Base-by-base conservation (phyloP, 2,888 invertebrate species). In the Crepidodera aurea region DNA sequence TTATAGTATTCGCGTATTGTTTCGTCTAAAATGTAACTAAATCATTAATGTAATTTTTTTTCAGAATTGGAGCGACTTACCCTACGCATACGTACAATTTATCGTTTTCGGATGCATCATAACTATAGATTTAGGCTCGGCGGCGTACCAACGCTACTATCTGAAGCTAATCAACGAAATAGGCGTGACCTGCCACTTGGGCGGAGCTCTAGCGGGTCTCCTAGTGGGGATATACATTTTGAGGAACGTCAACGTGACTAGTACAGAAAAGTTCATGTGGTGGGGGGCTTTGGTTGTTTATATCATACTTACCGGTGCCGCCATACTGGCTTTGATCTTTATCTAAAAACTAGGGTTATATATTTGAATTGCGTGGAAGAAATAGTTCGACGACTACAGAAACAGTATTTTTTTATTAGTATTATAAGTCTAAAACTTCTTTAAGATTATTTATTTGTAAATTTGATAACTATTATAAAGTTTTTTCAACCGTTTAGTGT, bases 31-130 rank as follows among this genome's bases (percentile, higher is more conserved):
- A n/a, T n/a, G n/a, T n/a, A n/a, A n/a, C n/a, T n/a, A n/a, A n/a
- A n/a, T n/a, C n/a, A n/a, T n/a, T n/a, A n/a, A n/a, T n/a, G n/a
- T n/a, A n/a, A 48, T 32, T 58, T 29, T 19, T 27, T 83, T 84
- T 32, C 82, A 94, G 94, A 98, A 98, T 81, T 98, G 96, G 93
- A 84, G 87, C 15, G 94, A 98, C 82, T 98, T 98, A 96, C 92
- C 95, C 77, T 94, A 91, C 77, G 93, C 94, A 0, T 86, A 92
- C 69, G 83, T 93, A 7, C 92, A 97, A 75, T 83, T 97, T 34
- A 77, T 92, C 7, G 87, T 94, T 15, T 92, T 98, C 76, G 72
- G 93, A 0, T 80, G 94, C 6, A 85, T 97, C 68, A 90, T 92
- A 4, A 85, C 84, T 0, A 88, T 90, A 37, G 98, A 98, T 81